These are phyloP conservation scores for Battus philenor DNA, from an alignment of 1,140 invertebrate genomes.

Conservation along the genomic window DNA sequence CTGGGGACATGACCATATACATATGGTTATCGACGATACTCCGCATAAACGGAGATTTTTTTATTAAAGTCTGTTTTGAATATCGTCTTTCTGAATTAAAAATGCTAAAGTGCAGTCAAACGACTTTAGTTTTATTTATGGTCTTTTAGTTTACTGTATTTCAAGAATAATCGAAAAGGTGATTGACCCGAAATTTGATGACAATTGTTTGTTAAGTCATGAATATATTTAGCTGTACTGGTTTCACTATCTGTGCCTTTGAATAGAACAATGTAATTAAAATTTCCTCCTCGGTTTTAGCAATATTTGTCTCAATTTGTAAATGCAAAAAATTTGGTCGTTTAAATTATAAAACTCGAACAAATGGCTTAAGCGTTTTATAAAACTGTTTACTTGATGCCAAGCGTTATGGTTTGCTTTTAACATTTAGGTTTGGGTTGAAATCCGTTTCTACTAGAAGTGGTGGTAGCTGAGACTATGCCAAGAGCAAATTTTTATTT, in stretches of 20 bases:
- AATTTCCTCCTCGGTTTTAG: no score
- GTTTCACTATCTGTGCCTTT: constrained; percentile 2
- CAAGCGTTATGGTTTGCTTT: no score
- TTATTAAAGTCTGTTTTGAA: constrained; percentile 34
- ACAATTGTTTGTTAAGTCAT: neutral
- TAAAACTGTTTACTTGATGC: no score
- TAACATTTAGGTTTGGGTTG: no score
- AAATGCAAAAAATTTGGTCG: no score
- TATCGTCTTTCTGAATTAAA: no score
- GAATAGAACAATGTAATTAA: neutral
- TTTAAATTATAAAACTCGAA: no score
- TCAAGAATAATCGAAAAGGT: constrained; percentile 2
- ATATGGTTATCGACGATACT: constrained; percentile 64
- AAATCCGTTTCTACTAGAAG: no score
- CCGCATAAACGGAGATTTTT: constrained; percentile 41
- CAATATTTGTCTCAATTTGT: no score
- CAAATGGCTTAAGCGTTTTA: no score
- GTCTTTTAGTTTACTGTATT: constrained; percentile 2
- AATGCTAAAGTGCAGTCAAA: constrained; percentile 20
- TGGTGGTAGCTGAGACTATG: no score
- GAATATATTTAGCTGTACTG: constrained; percentile 1
- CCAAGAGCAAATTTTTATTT: no score
- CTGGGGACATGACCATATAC: constrained; percentile 61
- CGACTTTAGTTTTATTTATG: constrained; percentile 12
- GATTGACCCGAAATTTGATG: constrained; percentile 14